Conservation (phyloP, 2,797 vertebrate genomes). For the Adelosebastes latens region DNA sequence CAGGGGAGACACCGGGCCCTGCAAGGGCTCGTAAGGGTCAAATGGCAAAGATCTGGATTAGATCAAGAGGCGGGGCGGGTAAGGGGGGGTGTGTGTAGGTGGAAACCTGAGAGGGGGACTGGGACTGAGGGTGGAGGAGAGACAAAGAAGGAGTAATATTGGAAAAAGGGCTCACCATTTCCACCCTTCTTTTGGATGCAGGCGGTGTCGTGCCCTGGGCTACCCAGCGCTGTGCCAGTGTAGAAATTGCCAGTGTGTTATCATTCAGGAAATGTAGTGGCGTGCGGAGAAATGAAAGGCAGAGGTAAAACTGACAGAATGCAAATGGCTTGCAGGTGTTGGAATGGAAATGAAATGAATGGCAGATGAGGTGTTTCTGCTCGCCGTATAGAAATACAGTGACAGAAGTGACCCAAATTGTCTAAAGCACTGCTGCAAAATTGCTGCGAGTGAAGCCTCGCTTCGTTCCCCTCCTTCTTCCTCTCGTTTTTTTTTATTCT, state of each 20-base stretch:
- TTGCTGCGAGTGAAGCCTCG: conserved; percentile 52
- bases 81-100: conserved; percentile 3
- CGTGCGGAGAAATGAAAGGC: conserved; percentile 67
- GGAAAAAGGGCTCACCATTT: conserved; percentile 13
- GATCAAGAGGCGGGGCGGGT: conserved; percentile 49
- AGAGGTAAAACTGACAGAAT: conserved; percentile 69
- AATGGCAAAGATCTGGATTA: conserved; percentile 73
- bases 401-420: conserved; percentile 75
- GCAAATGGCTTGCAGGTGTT: conserved; percentile 73
- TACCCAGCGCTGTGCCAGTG: conserved; percentile 26
- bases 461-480: conserved; percentile 9
- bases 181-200: conserved; percentile 62
- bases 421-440: conserved; percentile 62
- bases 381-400: conserved; percentile 60
- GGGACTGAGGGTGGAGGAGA: conserved; percentile 27
- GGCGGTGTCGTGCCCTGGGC: conserved; percentile 29
- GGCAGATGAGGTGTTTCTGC: conserved; percentile 71
- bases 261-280: conserved; percentile 74
- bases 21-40: conserved; percentile 67
- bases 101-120: conserved; percentile 58
- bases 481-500: not conserved
- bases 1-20: conserved; percentile 35
- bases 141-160: conserved; percentile 31
- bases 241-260: conserved; percentile 67
- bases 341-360: conserved; percentile 69